Base-by-base conservation (phyloP, 2,113 vertebrate genomes). In the Columbina picui region DNA sequence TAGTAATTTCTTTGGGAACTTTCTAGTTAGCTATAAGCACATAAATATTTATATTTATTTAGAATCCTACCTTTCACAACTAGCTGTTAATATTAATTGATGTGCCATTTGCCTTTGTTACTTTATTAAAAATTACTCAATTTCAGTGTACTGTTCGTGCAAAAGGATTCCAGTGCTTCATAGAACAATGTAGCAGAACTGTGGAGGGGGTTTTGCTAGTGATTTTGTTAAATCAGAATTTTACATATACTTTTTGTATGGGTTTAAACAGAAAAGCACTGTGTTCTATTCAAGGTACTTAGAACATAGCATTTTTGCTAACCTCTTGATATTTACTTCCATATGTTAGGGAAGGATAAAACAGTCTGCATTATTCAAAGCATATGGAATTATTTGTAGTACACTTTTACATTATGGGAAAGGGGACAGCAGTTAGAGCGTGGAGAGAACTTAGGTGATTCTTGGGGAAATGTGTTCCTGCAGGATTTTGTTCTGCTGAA, bases 1-100 rank as follows among this genome's bases (percentile, higher is more conserved):
- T 53, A 39, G 22, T 52, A 80, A 61, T 57, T 53, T 38, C 6
- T 75, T 29, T 60, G 34, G 17, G 8, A 88, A 63, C 7, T 55
- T 36, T 50, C 68, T 49, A 84, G 19, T 70, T 59, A 86, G 29
- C 75, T 75, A 1, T 74, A 39, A 75, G 5, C 79, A 34, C 26
- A 70, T 65, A 45, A 65, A 83, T 11, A 38, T 61, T 80, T 82
- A 50, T 39, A 85, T 83, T 64, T 77, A 83, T 91, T 85, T 81
- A 38, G 47, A 91, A 52, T 12, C 41, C 38, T 50, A 13, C 59
- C 34, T 65, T 86, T 81, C 32, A 67, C 20, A 74, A 36, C 22
- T 57, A 64, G 11, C 32, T 81, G 29, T 64, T 93, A 47, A 49
- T 88, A 45, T 73, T 63, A 65, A 77, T 60, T 93, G 14, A 27